Evolutionary conservation across 2,113 vertebrate genomes (phyloP), one percentile per base, ranked within the genome.

Genomic region (Donacobius atricapilla): DNA sequence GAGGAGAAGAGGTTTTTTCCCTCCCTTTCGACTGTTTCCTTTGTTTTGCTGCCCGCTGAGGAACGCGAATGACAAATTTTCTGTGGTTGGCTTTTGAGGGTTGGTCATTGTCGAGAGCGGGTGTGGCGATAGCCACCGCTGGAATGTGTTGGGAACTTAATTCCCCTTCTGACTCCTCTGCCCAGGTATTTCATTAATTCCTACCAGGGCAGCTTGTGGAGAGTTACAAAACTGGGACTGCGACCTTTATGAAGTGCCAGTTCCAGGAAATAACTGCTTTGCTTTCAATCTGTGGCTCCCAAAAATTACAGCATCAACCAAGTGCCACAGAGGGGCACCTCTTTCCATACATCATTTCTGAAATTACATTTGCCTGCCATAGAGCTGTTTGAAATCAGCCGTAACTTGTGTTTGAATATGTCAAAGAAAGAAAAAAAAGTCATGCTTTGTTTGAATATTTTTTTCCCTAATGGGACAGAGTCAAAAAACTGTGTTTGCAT

Each of bases 161-260:
- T 94, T 96, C 77, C 40, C 48, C 91, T 75, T 57, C 83, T 96
- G 95, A 97, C 91, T 97, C 19, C 83, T 37, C 11, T 93, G 73
- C 81, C 65, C 89, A 97, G 96, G 96, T 97, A 97, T 97, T 95
- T 96, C 83, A 89, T 93, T 87, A 95, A 89, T 94, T 93, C 91
- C 50, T 48, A 48, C 60, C 72, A 71, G 77, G n/a, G 18, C 64
- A 68, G 64, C 91, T 75, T 79, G 72, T 68, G 83, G 89, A 87
- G 80, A 91, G 91, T 90, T 92, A 94, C 89, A 94, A 94, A 96
- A 96, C 89, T 71, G 57, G n/a, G 93, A 19, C 83, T 94, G 69
- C 57, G 82, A 12, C 3, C 5, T 86, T 77, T 89, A 33, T 77
- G 65, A 71, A 80, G n/a, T 12, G 23, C 60, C 6, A 3, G 27